Evolutionary conservation across 2,888 invertebrate species (phyloP).

Genomic region (Bombylius discolor): DNA sequence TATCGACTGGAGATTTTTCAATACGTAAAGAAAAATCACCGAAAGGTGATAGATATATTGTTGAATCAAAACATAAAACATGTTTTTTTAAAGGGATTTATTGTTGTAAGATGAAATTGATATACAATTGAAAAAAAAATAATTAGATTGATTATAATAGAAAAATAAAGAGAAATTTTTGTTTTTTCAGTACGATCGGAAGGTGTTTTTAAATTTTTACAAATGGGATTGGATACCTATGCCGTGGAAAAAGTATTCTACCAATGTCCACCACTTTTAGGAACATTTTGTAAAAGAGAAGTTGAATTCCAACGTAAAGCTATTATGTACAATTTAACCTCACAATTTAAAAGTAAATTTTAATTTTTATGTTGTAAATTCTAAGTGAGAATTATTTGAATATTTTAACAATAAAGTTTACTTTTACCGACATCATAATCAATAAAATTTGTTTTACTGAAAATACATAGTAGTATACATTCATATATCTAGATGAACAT

Average conservation of each 20-base stretch:
- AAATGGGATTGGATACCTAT: constrained; percentile 37
- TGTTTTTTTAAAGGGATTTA: constrained; percentile 45
- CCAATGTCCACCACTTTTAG: constrained; percentile 49
- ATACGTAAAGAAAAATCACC: constrained; percentile 40
- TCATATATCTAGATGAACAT: too few relatives aligned
- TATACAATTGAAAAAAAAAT: constrained; percentile 18
- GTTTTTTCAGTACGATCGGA: constrained; percentile 44
- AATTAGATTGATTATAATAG: too few relatives aligned
- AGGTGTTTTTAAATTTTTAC: constrained; percentile 47
- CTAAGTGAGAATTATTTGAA: too few relatives aligned
- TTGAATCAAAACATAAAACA: constrained; percentile 49
- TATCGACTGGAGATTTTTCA: constrained; percentile 44
- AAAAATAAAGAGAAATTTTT: too few relatives aligned
- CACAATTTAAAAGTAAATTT: constrained; percentile 12
- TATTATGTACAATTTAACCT: constrained; percentile 32
- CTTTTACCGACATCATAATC: too few relatives aligned
- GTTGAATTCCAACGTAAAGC: constrained; percentile 35
- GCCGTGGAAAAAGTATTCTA: constrained; percentile 43
- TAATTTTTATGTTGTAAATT: neutral
- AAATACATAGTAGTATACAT: too few relatives aligned
- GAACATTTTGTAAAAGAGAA: constrained; percentile 44
- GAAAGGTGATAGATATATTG: constrained; percentile 38
- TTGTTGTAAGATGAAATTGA: constrained; percentile 43
- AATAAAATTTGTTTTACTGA: too few relatives aligned
- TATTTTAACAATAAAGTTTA: too few relatives aligned